These are phyloP conservation scores for Drosophila rellima DNA, from an alignment of 2,888 invertebrate species.

Conservation along the genomic window DNA sequence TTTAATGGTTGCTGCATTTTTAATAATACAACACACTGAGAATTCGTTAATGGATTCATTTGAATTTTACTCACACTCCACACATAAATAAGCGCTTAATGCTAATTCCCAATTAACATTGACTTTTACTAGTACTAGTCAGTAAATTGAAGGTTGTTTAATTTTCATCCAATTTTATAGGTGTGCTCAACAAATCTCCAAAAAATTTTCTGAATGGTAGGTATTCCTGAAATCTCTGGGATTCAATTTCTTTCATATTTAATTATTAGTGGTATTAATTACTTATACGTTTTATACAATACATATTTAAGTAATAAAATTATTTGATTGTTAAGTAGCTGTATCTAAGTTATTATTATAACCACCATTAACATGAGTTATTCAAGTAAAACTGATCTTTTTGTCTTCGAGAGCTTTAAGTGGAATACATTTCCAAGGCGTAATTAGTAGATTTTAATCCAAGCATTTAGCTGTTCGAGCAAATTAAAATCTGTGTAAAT, in stretches of 20 bases:
- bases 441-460: conserved; percentile 1
- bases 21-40: conserved; percentile 26
- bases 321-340: no score
- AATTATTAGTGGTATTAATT: background rate
- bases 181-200: no score
- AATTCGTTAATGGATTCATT: conserved; percentile 20
- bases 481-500: conserved; percentile 59
- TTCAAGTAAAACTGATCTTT: background rate
- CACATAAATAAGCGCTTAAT: background rate
- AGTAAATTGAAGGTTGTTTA: background rate
- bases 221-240: no score
- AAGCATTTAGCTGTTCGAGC: conserved; percentile 18
- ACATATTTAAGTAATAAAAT: no score
- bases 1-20: conserved; percentile 56
- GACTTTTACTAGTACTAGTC: background rate
- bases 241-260: no score
- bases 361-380: background rate
- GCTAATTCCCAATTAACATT: background rate
- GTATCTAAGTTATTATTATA: background rate
- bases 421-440: background rate
- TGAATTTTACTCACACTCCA: background rate
- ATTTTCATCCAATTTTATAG: background rate
- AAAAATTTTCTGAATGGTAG: no score
- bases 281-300: no score
- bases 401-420: background rate